A percentile compares a stretch with the other conserved stretches of the same genome.
Conservation (phyloP, 2,888 invertebrate genomes). For the Seira sanloemensis region DNA sequence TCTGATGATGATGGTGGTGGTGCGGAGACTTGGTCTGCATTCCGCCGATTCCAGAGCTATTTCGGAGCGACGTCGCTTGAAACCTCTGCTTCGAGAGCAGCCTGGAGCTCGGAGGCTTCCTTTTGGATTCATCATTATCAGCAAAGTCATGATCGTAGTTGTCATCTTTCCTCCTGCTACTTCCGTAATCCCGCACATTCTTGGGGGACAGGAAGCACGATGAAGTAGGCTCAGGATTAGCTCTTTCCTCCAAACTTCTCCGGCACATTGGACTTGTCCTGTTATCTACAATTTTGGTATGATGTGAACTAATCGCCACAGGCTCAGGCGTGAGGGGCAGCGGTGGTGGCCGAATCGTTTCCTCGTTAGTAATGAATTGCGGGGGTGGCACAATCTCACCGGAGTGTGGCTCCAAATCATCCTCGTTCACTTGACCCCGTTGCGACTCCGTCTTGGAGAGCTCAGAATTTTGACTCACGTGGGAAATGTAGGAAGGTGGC, state of each 20-base stretch:
- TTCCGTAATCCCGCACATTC: neutral
- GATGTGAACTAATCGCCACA: neutral
- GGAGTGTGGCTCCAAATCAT: constrained; percentile 19
- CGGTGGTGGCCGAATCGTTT: neutral
- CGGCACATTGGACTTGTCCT: no score
- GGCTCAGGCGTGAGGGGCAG: neutral
- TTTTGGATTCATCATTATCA: constrained; percentile 44
- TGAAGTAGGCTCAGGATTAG: neutral
- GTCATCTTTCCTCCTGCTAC: neutral
- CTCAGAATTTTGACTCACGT: constrained; percentile 71
- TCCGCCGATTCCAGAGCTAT: neutral
- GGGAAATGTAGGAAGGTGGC: constrained; percentile 69
- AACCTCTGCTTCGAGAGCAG: constrained; percentile 37
- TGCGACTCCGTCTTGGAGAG: constrained; percentile 71
- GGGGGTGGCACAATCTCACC: neutral
- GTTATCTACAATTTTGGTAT: no score
- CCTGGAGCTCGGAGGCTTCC: constrained; percentile 10
- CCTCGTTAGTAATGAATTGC: neutral
- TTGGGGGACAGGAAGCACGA: neutral
- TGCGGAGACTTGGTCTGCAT: neutral
- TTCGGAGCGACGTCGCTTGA: constrained; percentile 1
- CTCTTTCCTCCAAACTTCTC: neutral
- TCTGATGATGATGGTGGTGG: constrained; percentile 30
- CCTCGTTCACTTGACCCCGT: constrained; percentile 52
- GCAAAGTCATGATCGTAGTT: neutral